Percentiles rank a stretch among this genome's conserved stretches.
Conservation (phyloP, 2,888 invertebrate species). For the Hypomecis atomaria region DNA sequence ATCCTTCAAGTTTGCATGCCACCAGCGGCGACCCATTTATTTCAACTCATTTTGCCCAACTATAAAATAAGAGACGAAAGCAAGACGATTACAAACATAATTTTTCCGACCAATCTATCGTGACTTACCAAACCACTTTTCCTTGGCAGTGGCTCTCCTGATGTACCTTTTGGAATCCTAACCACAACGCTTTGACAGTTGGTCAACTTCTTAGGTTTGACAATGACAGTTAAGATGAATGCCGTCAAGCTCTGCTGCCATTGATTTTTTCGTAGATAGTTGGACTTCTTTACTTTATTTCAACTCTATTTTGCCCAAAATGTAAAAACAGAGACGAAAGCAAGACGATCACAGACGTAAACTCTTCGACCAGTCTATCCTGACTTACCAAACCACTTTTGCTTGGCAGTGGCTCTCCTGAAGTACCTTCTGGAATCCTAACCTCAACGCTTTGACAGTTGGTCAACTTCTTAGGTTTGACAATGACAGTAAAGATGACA, state of each 20-base stretch:
- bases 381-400: slow-evolving; percentile 29
- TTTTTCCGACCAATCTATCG: background rate
- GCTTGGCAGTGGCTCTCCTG: slow-evolving; percentile 2
- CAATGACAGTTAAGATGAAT: slow-evolving; percentile 50
- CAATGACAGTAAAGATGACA: slow-evolving; percentile 50
- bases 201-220: slow-evolving; percentile 47
- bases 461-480: slow-evolving; percentile 47
- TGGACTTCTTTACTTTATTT: too few relatives aligned
- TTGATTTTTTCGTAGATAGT: slow-evolving; percentile 37
- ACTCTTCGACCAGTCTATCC: background rate
- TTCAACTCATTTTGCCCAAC: background rate
- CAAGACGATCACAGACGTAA: slow-evolving; percentile 1
- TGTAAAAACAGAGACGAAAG: slow-evolving; percentile 3
- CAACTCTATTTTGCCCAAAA: background rate
- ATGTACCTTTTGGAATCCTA: background rate
- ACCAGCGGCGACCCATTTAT: too few relatives aligned
- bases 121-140: slow-evolving; percentile 28
- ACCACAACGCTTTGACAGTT: slow-evolving; percentile 7
- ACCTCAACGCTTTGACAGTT: slow-evolving; percentile 8
- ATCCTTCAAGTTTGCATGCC: too few relatives aligned
- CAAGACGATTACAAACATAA: background rate
- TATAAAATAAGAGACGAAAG: slow-evolving; percentile 1
- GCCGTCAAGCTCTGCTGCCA: slow-evolving; percentile 58
- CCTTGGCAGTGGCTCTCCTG: slow-evolving; percentile 1
- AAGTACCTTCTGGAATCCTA: background rate